A percentile compares a stretch with the other conserved stretches of the same genome.
Evolutionary conservation across 2,888 invertebrate genomes (phyloP).

Genomic region (Salticus scenicus): DNA sequence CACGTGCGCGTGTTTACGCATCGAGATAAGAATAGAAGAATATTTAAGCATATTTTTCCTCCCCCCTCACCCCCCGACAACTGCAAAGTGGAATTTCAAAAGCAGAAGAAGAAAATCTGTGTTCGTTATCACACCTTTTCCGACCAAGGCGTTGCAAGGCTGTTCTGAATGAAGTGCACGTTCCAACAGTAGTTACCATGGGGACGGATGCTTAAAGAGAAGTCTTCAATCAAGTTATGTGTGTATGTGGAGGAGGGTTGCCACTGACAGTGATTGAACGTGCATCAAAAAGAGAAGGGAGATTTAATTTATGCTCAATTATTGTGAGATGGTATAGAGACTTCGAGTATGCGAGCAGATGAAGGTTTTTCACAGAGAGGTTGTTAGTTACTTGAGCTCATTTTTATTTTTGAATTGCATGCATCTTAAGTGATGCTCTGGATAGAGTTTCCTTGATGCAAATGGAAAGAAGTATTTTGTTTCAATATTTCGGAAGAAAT

Average conservation of each 20-base stretch:
- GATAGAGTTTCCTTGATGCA: too few species aligned
- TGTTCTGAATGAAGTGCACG: slow-evolving; percentile 2
- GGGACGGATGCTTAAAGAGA: slow-evolving; percentile 16
- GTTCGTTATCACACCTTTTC: slow-evolving; percentile 1
- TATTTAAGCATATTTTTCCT: neutral
- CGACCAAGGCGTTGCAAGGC: neutral
- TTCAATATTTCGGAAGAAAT: too few species aligned
- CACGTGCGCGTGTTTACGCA: neutral
- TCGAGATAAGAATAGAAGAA: neutral
- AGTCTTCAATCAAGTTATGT: slow-evolving; percentile 17
- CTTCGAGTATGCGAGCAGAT: neutral
- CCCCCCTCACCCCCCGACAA: too few species aligned
- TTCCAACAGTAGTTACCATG: slow-evolving; percentile 19
- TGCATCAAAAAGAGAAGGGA: neutral
- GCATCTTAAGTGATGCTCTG: too few species aligned
- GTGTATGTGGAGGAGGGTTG: neutral
- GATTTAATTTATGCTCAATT: slow-evolving; percentile 7
- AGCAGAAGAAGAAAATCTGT: neutral
- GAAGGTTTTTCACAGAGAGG: too few species aligned
- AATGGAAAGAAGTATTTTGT: too few species aligned
- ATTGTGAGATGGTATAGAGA: neutral
- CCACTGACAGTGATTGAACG: neutral
- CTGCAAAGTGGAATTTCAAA: too few species aligned
- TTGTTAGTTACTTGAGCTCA: too few species aligned
- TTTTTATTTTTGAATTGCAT: too few species aligned